These are phyloP conservation scores for Leptobrachium ailaonicum DNA, from an alignment of 2,113 vertebrate species.

Conservation along the genomic window DNA sequence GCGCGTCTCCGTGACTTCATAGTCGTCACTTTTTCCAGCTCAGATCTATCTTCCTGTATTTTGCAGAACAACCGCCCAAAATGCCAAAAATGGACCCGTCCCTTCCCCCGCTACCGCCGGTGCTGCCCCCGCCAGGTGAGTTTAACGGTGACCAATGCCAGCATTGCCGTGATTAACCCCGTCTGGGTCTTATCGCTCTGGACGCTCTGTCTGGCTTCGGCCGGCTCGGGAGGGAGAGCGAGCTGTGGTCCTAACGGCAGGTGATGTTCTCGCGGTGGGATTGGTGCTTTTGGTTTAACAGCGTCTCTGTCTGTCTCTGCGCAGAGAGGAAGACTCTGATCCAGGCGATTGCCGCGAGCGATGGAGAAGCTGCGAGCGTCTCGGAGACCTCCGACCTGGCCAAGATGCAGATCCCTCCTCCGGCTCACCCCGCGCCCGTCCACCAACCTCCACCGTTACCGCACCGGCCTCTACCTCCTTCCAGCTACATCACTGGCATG, in stretches of 20 bases:
- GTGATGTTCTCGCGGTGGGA: too few species aligned
- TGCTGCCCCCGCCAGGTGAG: conserved; percentile 87
- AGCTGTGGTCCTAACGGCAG: too few species aligned
- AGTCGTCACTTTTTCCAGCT: too few species aligned
- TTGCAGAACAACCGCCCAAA: conserved; percentile 89
- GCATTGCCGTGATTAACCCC: too few species aligned
- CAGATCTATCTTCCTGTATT: conserved; percentile 21
- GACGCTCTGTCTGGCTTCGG: too few species aligned
- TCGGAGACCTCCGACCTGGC: conserved; percentile 74
- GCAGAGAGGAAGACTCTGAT: conserved; percentile 83
- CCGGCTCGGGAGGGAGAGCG: too few species aligned
- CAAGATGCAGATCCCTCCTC: conserved; percentile 84
- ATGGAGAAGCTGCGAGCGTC: conserved; percentile 69
- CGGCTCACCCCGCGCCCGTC: conserved; percentile 81
- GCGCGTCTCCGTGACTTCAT: too few species aligned
- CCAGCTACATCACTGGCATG: conserved; percentile 91
- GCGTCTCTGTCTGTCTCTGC: conserved; percentile 37
- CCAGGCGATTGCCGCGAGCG: conserved; percentile 70
- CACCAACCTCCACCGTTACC: conserved; percentile 89
- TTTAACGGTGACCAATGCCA: not conserved
- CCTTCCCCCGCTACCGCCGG: conserved; percentile 86
- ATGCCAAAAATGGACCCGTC: conserved; percentile 88
- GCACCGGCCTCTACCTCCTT: conserved; percentile 83
- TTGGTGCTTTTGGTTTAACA: not conserved
- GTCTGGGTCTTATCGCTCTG: too few species aligned